Base-by-base conservation (phyloP, 2,888 invertebrate genomes). In the Melinaea marsaeus region DNA sequence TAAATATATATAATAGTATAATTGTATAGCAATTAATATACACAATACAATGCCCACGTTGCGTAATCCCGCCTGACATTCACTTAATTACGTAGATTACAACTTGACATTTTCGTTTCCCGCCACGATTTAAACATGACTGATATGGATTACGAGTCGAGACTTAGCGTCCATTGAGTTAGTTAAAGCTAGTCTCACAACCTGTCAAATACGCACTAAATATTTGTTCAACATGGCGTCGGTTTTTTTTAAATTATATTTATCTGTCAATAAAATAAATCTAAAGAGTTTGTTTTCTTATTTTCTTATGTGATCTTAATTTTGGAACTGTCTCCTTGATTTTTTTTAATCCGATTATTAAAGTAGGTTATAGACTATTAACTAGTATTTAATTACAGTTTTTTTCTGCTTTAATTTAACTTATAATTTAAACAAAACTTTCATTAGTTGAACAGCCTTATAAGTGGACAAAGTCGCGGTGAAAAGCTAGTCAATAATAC, bases 81-180 rank as follows among this genome's bases (percentile, higher is more conserved):
- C 84, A 90, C 88, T 89, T 90, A 90, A 90, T 90, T 90, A 88
- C 88, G 74, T 83, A 89, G 90, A 90, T 90, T 89, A 89, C 83
- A 86, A 86, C 80, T 84, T 89, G 90, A 89, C 90, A 83, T 84
- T 88, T 86, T 86, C 83, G 81, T 82, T 78, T 77, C 78, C 74
- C 71, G 75, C 75, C 75, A 79, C 83, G 83, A 83, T 86, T 85
- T 84, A 83, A 85, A 86, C 81, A 81, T 84, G 86, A 86, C 80
- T 81, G 84, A 78, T 80, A 78, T 75, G 88, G 88, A 88, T 90
- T 89, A 87, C 72, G 70, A 4, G 13, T 37, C 37, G 42, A 9
- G 42, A 59, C 48, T 51, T 63, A 62, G 63, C 51, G 58, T 60
- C 65, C 63, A 59, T 67, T 62, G 57, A 60, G 64, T 58, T 58